phyloP scores from a whole-genome alignment of 2,888 invertebrate genomes.

The Petrophora chlorosata region DNA sequence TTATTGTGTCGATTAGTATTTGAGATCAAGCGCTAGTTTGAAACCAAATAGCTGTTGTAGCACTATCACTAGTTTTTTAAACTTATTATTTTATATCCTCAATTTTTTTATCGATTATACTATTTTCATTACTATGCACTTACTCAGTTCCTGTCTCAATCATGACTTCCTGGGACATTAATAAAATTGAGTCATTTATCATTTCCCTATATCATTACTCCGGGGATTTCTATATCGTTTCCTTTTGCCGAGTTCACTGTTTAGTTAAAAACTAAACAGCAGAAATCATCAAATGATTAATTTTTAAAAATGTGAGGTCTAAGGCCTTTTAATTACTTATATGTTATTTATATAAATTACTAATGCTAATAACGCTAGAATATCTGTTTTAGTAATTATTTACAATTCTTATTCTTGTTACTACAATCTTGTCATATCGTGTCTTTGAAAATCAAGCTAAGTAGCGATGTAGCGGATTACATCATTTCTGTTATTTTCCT shows the following conservation, averaged over 20 bases:
- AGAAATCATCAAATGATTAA: too few species aligned
- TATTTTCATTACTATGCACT: slow-evolving; percentile 10
- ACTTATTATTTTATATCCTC: neutral
- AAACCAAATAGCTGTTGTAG: too few species aligned
- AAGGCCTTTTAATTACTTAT: slow-evolving; percentile 9
- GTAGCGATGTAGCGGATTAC: too few species aligned
- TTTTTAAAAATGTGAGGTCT: slow-evolving; percentile 2
- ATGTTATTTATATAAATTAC: neutral
- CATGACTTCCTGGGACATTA: slow-evolving; percentile 9
- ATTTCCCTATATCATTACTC: slow-evolving; percentile 1
- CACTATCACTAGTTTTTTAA: too few species aligned
- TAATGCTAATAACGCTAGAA: neutral
- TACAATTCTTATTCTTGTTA: too few species aligned
- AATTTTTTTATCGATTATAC: neutral
- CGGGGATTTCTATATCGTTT: slow-evolving; percentile 8
- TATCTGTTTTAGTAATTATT: too few species aligned
- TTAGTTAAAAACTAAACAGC: too few species aligned
- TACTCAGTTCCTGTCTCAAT: slow-evolving; percentile 15
- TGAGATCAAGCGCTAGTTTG: slow-evolving; percentile 1
- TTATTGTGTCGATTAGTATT: neutral
- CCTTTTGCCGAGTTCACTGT: slow-evolving; percentile 8
- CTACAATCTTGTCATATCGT: too few species aligned
- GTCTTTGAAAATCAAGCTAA: too few species aligned
- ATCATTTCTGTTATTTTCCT: too few species aligned
- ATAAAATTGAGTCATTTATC: slow-evolving; percentile 7